Conservation (phyloP, 2,888 invertebrate genomes). For the Troides aeacus region DNA sequence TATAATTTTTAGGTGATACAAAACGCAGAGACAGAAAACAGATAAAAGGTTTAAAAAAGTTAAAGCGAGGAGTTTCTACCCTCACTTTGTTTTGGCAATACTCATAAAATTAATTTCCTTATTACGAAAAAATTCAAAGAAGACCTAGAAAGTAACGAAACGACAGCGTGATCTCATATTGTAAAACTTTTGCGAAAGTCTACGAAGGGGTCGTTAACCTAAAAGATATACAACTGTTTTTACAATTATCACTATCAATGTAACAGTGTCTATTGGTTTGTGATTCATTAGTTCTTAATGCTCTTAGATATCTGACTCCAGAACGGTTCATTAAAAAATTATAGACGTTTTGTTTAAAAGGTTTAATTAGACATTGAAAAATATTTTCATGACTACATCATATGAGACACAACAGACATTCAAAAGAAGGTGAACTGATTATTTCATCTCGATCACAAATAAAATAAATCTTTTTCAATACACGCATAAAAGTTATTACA, state of each 20-base stretch:
- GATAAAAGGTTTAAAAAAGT: background rate
- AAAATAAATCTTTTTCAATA: too few relatives aligned
- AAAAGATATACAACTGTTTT: constrained; percentile 12
- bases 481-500: too few relatives aligned
- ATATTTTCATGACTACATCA: too few relatives aligned
- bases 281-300: constrained; percentile 19
- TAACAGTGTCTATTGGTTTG: constrained; percentile 11
- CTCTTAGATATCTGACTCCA: background rate
- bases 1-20: too few relatives aligned
- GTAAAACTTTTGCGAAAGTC: constrained; percentile 32
- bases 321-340: background rate
- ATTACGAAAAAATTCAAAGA: constrained; percentile 1
- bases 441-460: too few relatives aligned
- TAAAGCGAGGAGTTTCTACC: background rate
- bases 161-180: constrained; percentile 22
- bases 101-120: constrained; percentile 7
- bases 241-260: constrained; percentile 23
- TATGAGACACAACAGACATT: too few relatives aligned
- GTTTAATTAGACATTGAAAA: background rate
- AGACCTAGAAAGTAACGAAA: constrained; percentile 25
- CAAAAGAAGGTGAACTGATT: too few relatives aligned
- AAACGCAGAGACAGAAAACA: background rate
- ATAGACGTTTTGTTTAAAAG: background rate
- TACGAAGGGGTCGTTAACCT: constrained; percentile 21
- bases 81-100: background rate